Evolutionary conservation across 2,797 vertebrate genomes (phyloP).

Genomic region (Sebastes vulpes): DNA sequence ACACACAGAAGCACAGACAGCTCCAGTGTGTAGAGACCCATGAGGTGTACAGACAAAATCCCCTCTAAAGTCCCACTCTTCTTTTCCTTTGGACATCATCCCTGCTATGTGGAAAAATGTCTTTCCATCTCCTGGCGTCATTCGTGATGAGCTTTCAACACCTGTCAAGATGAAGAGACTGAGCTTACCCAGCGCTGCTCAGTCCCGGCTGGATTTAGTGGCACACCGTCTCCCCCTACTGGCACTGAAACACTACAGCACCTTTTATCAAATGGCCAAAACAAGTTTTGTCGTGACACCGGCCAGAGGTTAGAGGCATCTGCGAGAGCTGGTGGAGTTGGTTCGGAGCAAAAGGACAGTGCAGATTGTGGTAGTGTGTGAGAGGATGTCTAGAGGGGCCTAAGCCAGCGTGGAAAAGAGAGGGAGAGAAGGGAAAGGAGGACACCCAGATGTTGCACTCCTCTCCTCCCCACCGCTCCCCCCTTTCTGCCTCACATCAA

Average conservation of each 20-base stretch:
- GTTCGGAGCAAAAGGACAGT: not conserved
- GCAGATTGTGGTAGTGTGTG: slow-evolving; percentile 15
- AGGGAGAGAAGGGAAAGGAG: slow-evolving; percentile 32
- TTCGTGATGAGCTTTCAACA: slow-evolving; percentile 47
- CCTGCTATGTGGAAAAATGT: slow-evolving; percentile 50
- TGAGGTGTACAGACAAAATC: slow-evolving; percentile 14
- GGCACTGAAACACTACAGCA: slow-evolving; percentile 13
- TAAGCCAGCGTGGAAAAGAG: slow-evolving; percentile 37
- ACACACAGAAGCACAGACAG: not conserved
- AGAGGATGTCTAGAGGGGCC: slow-evolving; percentile 16
- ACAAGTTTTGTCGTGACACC: not conserved
- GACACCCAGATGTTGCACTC: slow-evolving; percentile 57
- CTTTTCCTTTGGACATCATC: slow-evolving; percentile 33
- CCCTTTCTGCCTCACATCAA: not conserved
- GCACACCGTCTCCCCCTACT: slow-evolving; percentile 65
- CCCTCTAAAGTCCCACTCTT: slow-evolving; percentile 8
- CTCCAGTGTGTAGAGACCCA: not conserved
- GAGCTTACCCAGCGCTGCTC: not conserved
- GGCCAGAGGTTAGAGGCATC: not conserved
- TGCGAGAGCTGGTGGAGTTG: not conserved
- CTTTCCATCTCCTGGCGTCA: slow-evolving; percentile 36
- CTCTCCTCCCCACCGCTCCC: not conserved
- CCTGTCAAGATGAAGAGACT: slow-evolving; percentile 16
- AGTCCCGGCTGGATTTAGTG: not conserved
- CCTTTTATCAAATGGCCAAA: not conserved